Conservation (phyloP, 2,113 vertebrate species). For the Gallinago media region DNA sequence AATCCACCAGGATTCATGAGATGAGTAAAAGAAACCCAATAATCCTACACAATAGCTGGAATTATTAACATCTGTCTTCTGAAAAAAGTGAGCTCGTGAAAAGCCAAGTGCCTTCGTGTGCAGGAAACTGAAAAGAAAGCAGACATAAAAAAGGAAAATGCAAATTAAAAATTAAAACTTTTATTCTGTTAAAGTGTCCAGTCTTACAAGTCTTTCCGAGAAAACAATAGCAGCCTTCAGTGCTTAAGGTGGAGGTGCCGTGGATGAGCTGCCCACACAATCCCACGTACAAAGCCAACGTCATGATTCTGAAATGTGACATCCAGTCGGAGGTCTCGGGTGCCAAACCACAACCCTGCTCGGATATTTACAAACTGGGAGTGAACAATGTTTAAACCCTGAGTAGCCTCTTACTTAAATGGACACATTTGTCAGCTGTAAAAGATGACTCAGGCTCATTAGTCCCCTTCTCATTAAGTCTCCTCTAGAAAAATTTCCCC, state of each 20-base stretch:
- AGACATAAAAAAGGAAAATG: background rate
- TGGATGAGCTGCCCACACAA: conserved; percentile 22
- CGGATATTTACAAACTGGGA: background rate
- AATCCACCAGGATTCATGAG: background rate
- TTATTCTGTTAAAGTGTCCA: conserved; percentile 56
- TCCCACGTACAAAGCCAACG: background rate
- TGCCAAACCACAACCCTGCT: conserved; percentile 44
- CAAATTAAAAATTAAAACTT: conserved; percentile 34
- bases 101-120: background rate
- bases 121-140: background rate
- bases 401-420: background rate
- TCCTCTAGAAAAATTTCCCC: background rate
- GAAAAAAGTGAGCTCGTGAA: background rate
- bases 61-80: background rate
- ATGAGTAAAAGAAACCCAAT: background rate
- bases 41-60: background rate
- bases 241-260: conserved; percentile 19
- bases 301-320: background rate
- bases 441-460: conserved; percentile 14
- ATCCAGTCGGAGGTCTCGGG: background rate
- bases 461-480: conserved; percentile 21
- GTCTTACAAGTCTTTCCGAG: conserved; percentile 36
- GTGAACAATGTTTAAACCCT: background rate
- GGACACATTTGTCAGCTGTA: background rate
- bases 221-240: conserved; percentile 17